Evolutionary conservation across 2,888 invertebrate species (phyloP).

Genomic region (Uropetala carovei): DNA sequence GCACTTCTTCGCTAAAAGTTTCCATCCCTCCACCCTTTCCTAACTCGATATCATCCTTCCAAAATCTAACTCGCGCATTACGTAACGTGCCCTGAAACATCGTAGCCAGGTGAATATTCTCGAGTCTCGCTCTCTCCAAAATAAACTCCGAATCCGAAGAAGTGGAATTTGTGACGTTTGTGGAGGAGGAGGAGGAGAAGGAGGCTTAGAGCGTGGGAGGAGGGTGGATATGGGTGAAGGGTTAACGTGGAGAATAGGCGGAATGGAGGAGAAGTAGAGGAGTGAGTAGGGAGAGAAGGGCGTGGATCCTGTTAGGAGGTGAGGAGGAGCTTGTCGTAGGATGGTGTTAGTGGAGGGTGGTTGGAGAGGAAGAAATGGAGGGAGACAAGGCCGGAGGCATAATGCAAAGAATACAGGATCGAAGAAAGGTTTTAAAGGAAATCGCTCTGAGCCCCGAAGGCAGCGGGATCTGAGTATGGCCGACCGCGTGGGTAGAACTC

Average conservation of each 20-base stretch:
- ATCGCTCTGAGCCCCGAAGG: constrained; percentile 32
- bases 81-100: too few relatives aligned
- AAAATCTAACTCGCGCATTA: too few relatives aligned
- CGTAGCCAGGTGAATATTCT: too few relatives aligned
- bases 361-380: neutral
- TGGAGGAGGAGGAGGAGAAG: too few relatives aligned
- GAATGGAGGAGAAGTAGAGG: neutral
- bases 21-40: too few relatives aligned
- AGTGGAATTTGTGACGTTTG: too few relatives aligned
- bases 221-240: neutral
- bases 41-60: too few relatives aligned
- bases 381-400: constrained; percentile 19
- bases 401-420: constrained; percentile 18
- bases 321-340: too few relatives aligned
- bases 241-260: neutral
- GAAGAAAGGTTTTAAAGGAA: constrained; percentile 38
- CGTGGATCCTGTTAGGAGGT: neutral
- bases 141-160: too few relatives aligned
- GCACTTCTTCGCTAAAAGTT: too few relatives aligned
- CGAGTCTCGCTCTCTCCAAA: too few relatives aligned
- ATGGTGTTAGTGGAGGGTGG: too few relatives aligned
- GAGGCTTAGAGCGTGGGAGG: neutral
- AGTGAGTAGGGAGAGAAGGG: neutral
- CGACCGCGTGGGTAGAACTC: neutral
- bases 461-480: constrained; percentile 10